phyloP scores from a whole-genome alignment of 2,888 invertebrate genomes.

The Anarsia innoxiella region DNA sequence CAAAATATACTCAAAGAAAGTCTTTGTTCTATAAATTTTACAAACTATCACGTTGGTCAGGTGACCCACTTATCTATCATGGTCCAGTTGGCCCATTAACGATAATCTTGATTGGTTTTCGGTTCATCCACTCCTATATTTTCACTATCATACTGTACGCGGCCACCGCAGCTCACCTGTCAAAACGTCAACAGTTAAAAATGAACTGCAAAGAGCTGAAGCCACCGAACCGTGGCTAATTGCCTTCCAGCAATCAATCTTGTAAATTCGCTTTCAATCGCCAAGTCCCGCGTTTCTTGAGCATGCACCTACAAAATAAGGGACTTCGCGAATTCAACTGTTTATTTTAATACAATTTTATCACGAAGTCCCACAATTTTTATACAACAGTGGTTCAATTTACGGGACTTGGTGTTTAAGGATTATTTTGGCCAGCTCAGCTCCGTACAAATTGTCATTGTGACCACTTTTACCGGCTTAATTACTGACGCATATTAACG shows the following conservation, averaged over 20 bases:
- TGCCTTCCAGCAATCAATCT: conserved; percentile 45
- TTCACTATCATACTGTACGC: conserved; percentile 11
- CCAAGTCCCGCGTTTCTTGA: conserved; percentile 16
- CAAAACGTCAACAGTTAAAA: conserved; percentile 49
- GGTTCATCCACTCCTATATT: no score
- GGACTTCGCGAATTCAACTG: background rate
- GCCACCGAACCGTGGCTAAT: conserved; percentile 46
- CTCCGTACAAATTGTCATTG: conserved; percentile 38
- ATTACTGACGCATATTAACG: conserved; percentile 38
- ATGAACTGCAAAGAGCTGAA: conserved; percentile 38
- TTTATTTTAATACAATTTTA: background rate
- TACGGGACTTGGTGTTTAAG: conserved; percentile 3
- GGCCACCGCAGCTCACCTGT: conserved; percentile 31
- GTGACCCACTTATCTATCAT: no score
- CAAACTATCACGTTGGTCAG: no score
- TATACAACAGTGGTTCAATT: background rate
- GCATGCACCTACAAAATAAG: background rate
- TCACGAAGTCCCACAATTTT: conserved; percentile 1
- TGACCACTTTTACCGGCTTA: conserved; percentile 31
- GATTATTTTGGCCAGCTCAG: conserved; percentile 11
- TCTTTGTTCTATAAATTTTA: no score
- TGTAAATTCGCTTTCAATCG: conserved; percentile 23
- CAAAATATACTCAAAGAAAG: no score
- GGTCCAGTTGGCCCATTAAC: no score
- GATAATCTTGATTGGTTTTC: no score